These are phyloP conservation scores for Smittia sp. DNA, from an alignment of 2,888 invertebrate genomes.

Conservation along the genomic window DNA sequence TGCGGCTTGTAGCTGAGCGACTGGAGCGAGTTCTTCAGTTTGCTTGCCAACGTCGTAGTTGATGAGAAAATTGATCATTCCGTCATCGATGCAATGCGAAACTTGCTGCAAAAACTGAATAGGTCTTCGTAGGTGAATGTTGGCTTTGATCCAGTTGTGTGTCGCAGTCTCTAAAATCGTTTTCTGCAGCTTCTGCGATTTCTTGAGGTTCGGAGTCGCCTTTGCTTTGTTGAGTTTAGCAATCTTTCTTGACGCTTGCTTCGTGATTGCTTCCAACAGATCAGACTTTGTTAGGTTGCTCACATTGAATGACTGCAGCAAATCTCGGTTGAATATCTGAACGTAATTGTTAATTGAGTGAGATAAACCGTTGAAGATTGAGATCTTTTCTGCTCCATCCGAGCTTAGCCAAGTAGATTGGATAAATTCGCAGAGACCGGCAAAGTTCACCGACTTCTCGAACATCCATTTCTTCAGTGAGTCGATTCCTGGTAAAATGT, in stretches of 20 bases:
- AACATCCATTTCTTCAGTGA: conserved; percentile 46
- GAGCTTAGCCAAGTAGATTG: conserved; percentile 12
- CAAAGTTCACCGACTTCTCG: conserved; percentile 44
- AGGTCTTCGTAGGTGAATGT: conserved; percentile 46
- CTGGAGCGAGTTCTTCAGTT: not conserved
- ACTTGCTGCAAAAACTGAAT: conserved; percentile 46
- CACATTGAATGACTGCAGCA: conserved; percentile 43
- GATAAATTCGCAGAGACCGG: not conserved
- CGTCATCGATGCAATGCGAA: conserved; percentile 46
- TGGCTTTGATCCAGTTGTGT: conserved; percentile 46
- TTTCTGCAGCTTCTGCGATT: conserved; percentile 40
- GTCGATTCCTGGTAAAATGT: conserved; percentile 46
- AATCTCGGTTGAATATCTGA: conserved; percentile 46
- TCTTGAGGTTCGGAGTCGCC: not conserved
- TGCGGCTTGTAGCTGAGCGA: not conserved
- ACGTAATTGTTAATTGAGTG: conserved; percentile 46
- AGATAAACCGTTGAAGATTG: conserved; percentile 46
- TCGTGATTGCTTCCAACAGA: conserved; percentile 45
- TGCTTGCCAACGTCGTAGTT: conserved; percentile 9
- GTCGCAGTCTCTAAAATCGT: conserved; percentile 46
- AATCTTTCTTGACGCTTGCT: conserved; percentile 45
- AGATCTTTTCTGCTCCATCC: conserved; percentile 47
- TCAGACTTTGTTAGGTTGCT: conserved; percentile 31
- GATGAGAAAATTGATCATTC: conserved; percentile 42
- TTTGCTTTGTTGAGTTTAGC: conserved; percentile 43